Evolutionary conservation across 2,888 invertebrate species (phyloP).

Genomic region (Andrena dorsata): DNA sequence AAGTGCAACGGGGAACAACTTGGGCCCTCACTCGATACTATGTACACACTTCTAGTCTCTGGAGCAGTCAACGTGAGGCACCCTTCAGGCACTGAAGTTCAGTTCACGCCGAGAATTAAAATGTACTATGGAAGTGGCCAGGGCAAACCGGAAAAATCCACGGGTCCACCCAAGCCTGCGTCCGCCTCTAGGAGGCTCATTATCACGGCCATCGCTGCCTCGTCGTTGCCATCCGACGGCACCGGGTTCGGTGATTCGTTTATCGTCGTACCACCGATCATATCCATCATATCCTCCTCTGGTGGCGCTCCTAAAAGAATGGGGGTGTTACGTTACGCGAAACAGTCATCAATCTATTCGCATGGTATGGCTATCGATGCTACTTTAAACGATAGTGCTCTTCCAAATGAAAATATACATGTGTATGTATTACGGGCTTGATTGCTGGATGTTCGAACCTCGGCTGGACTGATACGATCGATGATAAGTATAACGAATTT

Average conservation of each 20-base stretch:
- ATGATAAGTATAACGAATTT: not conserved
- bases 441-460: constrained; percentile 58
- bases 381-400: constrained; percentile 38
- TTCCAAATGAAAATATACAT: constrained; percentile 20
- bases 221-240: constrained; percentile 92
- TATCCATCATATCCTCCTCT: constrained; percentile 87
- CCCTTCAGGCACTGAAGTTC: constrained; percentile 27
- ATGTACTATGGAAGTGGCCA: constrained; percentile 91
- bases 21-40: constrained; percentile 21
- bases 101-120: constrained; percentile 21
- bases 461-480: not conserved
- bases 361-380: constrained; percentile 7
- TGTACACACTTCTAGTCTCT: constrained; percentile 35
- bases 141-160: constrained; percentile 94
- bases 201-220: constrained; percentile 96
- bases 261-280: constrained; percentile 86
- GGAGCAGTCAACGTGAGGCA: constrained; percentile 6
- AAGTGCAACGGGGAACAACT: constrained; percentile 16
- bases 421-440: constrained; percentile 36
- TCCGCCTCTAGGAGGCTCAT: constrained; percentile 96
- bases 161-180: constrained; percentile 94
- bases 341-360: constrained; percentile 16
- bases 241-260: constrained; percentile 85
- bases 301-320: constrained; percentile 74
- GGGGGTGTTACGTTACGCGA: constrained; percentile 65